Conservation (phyloP, 2,797 vertebrate species). For the Aeoliscus strigatus region DNA sequence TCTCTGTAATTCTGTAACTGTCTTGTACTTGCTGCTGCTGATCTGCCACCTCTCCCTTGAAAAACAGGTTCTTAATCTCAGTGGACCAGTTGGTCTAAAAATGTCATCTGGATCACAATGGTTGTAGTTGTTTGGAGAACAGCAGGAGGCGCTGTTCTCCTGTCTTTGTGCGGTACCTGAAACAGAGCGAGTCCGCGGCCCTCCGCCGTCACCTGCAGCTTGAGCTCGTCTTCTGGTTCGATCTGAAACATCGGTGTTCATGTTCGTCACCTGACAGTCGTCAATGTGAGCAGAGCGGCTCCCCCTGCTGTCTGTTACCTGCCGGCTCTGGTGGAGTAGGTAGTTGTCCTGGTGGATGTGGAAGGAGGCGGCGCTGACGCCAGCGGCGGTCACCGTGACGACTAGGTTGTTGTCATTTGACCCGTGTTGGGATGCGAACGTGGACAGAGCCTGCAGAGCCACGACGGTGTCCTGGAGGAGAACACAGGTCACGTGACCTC, state of each 20-base stretch:
- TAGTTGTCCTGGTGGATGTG: constrained; percentile 67
- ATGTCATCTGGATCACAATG: too few relatives aligned
- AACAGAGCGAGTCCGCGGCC: constrained; percentile 84
- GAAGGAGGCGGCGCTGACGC: constrained; percentile 55
- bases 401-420: constrained; percentile 51
- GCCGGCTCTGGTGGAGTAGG: constrained; percentile 76
- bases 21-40: too few relatives aligned
- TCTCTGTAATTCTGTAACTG: too few relatives aligned
- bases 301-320: constrained; percentile 61
- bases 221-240: constrained; percentile 39
- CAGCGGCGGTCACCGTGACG: constrained; percentile 50
- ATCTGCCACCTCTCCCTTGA: too few relatives aligned
- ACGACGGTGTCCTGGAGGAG: constrained; percentile 82
- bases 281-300: too few relatives aligned
- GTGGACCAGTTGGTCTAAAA: too few relatives aligned
- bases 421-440: constrained; percentile 58
- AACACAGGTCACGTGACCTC: neutral
- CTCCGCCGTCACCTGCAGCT: constrained; percentile 67
- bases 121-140: too few relatives aligned
- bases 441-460: constrained; percentile 82
- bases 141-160: neutral
- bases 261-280: neutral
- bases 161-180: constrained; percentile 71
- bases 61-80: too few relatives aligned
- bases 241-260: constrained; percentile 66